These are phyloP conservation scores for Hippocampus barbouri DNA, from an alignment of 2,113 vertebrate species.

Conservation along the genomic window DNA sequence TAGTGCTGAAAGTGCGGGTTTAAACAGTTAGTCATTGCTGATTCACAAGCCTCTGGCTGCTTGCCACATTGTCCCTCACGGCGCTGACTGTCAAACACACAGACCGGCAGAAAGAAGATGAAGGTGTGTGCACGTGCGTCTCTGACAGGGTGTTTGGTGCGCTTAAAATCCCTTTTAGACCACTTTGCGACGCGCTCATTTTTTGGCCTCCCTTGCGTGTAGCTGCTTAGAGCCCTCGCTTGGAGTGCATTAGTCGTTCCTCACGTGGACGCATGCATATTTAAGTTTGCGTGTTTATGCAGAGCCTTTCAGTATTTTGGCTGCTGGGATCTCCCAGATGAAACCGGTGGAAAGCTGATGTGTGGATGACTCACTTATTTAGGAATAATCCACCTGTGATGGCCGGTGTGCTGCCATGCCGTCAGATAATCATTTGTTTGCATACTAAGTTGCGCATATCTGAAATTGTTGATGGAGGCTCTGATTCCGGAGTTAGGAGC, in stretches of 20 bases:
- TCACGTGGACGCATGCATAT: slow-evolving; percentile 13
- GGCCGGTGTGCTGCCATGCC: slow-evolving; percentile 37
- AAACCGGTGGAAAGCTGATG: slow-evolving; percentile 59
- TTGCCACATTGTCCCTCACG: slow-evolving; percentile 48
- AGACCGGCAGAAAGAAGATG: slow-evolving; percentile 46
- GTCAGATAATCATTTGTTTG: slow-evolving; percentile 35
- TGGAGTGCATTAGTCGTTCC: neutral
- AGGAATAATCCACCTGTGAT: slow-evolving; percentile 59
- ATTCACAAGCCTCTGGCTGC: slow-evolving; percentile 56
- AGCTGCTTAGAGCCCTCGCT: slow-evolving; percentile 5
- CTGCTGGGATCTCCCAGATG: slow-evolving; percentile 39
- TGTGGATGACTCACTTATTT: slow-evolving; percentile 65
- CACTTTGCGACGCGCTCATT: slow-evolving; percentile 10
- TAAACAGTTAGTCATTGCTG: slow-evolving; percentile 60
- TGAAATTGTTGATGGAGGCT: neutral
- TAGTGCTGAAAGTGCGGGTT: slow-evolving; percentile 49
- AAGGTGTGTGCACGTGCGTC: slow-evolving; percentile 26
- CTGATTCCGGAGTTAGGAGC: too few relatives aligned
- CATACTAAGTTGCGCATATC: neutral
- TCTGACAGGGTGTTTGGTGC: slow-evolving; percentile 44
- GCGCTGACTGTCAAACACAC: slow-evolving; percentile 51
- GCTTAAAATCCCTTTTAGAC: slow-evolving; percentile 42
- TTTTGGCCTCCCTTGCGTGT: slow-evolving; percentile 15
- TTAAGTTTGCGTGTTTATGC: slow-evolving; percentile 26
- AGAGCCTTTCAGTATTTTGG: slow-evolving; percentile 44